Evolutionary conservation across 1,140 invertebrate genomes (phyloP).

Genomic region (Nixonia krombeini): DNA sequence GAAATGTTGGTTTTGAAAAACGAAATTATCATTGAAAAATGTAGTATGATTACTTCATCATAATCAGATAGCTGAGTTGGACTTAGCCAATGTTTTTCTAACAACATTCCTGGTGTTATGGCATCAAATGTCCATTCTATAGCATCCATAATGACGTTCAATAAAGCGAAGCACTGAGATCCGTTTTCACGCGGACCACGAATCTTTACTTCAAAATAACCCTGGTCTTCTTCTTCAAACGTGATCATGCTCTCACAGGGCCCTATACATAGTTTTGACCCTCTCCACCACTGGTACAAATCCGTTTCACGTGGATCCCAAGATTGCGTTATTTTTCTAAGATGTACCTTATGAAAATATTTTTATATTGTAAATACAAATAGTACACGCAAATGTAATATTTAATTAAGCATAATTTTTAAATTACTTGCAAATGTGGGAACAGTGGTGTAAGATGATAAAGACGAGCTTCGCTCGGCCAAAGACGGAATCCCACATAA

Average conservation of each 20-base stretch:
- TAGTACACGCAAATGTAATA: background rate
- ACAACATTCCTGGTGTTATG: slow-evolving; percentile 78
- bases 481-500: slow-evolving; percentile 80
- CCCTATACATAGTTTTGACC: slow-evolving; percentile 83
- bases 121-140: slow-evolving; percentile 78
- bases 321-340: slow-evolving; percentile 74
- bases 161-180: slow-evolving; percentile 79
- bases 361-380: background rate
- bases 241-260: slow-evolving; percentile 82
- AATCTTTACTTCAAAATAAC: slow-evolving; percentile 82
- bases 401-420: background rate
- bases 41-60: slow-evolving; percentile 55
- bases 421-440: slow-evolving; percentile 78
- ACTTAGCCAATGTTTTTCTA: slow-evolving; percentile 79
- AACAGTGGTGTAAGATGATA: slow-evolving; percentile 79
- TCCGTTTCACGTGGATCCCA: slow-evolving; percentile 78
- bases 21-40: background rate
- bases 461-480: slow-evolving; percentile 73
- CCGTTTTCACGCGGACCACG: slow-evolving; percentile 77
- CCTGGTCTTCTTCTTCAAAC: slow-evolving; percentile 76
- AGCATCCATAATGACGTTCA: slow-evolving; percentile 82
- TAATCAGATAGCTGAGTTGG: slow-evolving; percentile 74
- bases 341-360: slow-evolving; percentile 58
- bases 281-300: slow-evolving; percentile 85
- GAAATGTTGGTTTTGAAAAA: background rate